Percentiles rank a stretch among this genome's conserved stretches.
Conservation (phyloP, 1,140 invertebrate genomes). For the Bombus ignitus region DNA sequence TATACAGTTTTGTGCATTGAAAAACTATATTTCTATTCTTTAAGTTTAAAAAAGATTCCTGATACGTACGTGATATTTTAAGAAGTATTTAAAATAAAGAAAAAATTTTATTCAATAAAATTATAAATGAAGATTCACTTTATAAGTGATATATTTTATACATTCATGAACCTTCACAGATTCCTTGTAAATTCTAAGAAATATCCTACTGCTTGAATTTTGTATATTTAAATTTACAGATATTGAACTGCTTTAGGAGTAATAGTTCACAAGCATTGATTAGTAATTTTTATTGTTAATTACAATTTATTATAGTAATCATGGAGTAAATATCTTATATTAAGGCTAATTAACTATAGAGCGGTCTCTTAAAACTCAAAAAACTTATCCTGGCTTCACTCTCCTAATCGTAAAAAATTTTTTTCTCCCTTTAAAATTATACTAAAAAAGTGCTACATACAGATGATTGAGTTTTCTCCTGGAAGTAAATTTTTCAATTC, state of each 20-base stretch:
- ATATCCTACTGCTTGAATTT: background rate
- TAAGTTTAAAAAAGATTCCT: background rate
- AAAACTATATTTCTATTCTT: background rate
- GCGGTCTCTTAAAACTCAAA: conserved; percentile 34
- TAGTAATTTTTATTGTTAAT: conserved; percentile 52
- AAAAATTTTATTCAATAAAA: conserved; percentile 33
- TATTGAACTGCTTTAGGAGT: background rate
- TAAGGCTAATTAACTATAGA: conserved; percentile 61
- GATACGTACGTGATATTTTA: conserved; percentile 3
- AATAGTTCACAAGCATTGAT: conserved; percentile 9
- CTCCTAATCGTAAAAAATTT: conserved; percentile 47
- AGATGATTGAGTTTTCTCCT: conserved; percentile 2
- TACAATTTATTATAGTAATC: conserved; percentile 48
- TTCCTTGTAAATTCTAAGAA: background rate
- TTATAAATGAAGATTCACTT: conserved; percentile 19
- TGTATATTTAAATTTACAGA: background rate
- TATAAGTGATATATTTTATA: background rate
- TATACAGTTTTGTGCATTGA: conserved; percentile 36
- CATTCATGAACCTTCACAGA: background rate
- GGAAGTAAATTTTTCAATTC: conserved; percentile 20
- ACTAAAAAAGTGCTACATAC: conserved; percentile 17
- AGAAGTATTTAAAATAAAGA: background rate
- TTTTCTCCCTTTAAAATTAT: conserved; percentile 13
- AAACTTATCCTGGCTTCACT: conserved; percentile 35
- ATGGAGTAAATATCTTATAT: conserved; percentile 46